phyloP scores from a whole-genome alignment of 2,888 invertebrate genomes.

The Timandra comae region DNA sequence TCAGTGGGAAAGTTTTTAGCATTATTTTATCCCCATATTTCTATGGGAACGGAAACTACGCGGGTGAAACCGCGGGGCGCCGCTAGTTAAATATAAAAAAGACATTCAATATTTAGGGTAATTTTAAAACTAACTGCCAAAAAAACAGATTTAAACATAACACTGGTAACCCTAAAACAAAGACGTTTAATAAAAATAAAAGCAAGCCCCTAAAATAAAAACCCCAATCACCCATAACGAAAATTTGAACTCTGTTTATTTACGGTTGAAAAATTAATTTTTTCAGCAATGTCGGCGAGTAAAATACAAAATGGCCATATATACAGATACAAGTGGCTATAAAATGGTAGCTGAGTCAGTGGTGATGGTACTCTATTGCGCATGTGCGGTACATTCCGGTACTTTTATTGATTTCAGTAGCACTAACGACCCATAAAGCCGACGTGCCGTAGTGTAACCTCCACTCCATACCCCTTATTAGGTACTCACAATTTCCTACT shows the following conservation, averaged over 20 bases:
- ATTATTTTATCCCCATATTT: no score
- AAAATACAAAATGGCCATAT: constrained; percentile 69
- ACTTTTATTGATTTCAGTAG: constrained; percentile 85
- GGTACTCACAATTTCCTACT: constrained; percentile 65
- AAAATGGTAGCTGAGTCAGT: constrained; percentile 75
- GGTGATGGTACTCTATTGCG: constrained; percentile 53
- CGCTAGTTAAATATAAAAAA: no score
- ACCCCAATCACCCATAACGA: constrained; percentile 6
- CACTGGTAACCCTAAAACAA: no score
- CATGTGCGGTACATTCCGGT: constrained; percentile 77
- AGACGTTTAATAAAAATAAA: no score
- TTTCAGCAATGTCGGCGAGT: constrained; percentile 64
- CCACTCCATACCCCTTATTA: constrained; percentile 69
- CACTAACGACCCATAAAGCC: constrained; percentile 78
- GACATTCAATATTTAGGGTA: no score
- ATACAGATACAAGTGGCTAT: constrained; percentile 76
- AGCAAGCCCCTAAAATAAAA: not conserved
- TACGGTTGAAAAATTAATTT: constrained; percentile 55
- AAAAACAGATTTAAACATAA: no score
- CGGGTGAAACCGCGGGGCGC: no score
- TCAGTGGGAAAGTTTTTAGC: no score
- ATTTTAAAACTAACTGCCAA: no score
- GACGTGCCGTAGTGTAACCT: constrained; percentile 69
- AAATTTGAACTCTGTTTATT: constrained; percentile 45
- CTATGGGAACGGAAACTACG: no score